A percentile compares a stretch with the other conserved stretches of the same genome.
Conservation (phyloP, 1,140 invertebrate genomes). For the Anthonomus grandis region DNA sequence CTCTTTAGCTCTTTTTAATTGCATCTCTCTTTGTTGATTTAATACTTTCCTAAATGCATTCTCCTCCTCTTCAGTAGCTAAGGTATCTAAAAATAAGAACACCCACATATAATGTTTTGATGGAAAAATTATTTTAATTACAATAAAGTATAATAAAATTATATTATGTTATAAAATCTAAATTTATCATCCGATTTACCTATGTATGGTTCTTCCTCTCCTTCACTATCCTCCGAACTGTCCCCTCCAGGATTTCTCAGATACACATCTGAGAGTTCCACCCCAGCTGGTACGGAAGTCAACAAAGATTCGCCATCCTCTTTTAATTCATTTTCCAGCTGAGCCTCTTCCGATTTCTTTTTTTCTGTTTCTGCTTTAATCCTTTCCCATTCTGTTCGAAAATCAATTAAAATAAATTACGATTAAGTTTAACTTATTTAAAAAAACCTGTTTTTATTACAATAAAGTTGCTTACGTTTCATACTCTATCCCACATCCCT, state of each 20-base stretch:
- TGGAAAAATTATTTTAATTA: no score
- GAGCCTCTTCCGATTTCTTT: constrained; percentile 33
- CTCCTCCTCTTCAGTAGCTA: constrained; percentile 35
- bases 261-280: constrained; percentile 65
- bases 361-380: constrained; percentile 56
- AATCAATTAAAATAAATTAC: constrained; percentile 54
- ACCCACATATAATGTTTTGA: no score
- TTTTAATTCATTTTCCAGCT: constrained; percentile 5
- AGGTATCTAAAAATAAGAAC: constrained; percentile 18
- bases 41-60: constrained; percentile 41
- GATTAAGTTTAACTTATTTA: no score
- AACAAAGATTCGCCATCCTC: constrained; percentile 45
- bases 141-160: no score
- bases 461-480: constrained; percentile 67
- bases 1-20: constrained; percentile 44
- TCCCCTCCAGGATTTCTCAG: constrained; percentile 66
- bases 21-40: constrained; percentile 43
- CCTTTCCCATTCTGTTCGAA: constrained; percentile 69
- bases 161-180: no score
- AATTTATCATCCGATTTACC: no score
- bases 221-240: constrained; percentile 72
- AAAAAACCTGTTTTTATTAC: no score
- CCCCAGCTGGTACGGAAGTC: constrained; percentile 53
- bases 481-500: constrained; percentile 69
- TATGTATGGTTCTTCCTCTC: constrained; percentile 45